These are phyloP conservation scores for Lepus oiostolus DNA, from an alignment of 2,797 vertebrate species.

Conservation along the genomic window DNA sequence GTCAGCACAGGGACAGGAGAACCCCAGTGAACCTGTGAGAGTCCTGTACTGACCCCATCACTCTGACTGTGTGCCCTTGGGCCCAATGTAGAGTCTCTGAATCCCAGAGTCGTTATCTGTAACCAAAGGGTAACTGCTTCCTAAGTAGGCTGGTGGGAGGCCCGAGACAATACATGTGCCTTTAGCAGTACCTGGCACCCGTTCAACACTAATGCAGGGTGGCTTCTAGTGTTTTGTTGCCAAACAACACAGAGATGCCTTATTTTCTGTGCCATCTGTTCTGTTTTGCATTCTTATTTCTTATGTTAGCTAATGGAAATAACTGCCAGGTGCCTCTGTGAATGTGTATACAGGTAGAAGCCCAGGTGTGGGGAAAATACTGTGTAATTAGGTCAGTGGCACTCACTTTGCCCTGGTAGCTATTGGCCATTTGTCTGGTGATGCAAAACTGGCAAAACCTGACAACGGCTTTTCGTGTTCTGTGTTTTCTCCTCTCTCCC, in stretches of 20 bases:
- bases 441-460: slow-evolving; percentile 6
- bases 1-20: neutral
- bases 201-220: neutral
- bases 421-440: neutral
- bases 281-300: slow-evolving; percentile 26
- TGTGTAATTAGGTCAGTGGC: neutral
- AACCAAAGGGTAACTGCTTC: neutral
- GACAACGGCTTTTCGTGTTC: neutral
- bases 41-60: neutral
- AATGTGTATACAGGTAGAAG: neutral
- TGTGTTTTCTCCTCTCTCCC: neutral
- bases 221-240: slow-evolving; percentile 20
- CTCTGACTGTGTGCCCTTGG: neutral
- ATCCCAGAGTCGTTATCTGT: neutral
- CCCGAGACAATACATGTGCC: neutral
- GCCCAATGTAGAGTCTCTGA: neutral
- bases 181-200: neutral
- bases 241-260: neutral
- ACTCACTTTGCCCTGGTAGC: neutral
- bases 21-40: neutral
- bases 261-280: neutral
- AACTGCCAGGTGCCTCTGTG: neutral
- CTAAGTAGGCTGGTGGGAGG: neutral
- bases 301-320: neutral
- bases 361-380: neutral